Evolutionary conservation across 2,888 invertebrate species (phyloP).

Genomic region (Orchesella flavescens): DNA sequence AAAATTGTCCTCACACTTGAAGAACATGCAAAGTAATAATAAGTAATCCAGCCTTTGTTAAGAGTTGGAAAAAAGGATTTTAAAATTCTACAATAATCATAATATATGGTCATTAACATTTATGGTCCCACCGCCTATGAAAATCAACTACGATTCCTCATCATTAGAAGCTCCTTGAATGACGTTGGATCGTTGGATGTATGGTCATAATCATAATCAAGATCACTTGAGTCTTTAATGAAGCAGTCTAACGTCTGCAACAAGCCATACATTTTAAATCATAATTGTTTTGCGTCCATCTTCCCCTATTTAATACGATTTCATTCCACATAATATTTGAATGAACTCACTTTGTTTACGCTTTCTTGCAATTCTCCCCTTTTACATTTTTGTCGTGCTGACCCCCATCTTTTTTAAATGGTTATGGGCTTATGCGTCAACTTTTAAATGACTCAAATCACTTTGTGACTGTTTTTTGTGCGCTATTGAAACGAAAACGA

Average conservation of each 20-base stretch:
- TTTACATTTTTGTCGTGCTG: background rate
- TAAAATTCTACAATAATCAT: background rate
- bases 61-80: background rate
- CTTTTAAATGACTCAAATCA: too few relatives aligned
- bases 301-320: too few relatives aligned
- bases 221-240: too few relatives aligned
- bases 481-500: too few relatives aligned
- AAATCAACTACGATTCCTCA: too few relatives aligned
- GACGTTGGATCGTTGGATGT: too few relatives aligned
- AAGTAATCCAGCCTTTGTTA: background rate
- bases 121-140: background rate
- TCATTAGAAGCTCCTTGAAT: too few relatives aligned
- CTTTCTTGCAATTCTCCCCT: background rate
- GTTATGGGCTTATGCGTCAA: background rate
- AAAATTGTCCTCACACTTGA: background rate
- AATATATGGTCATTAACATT: conserved; percentile 17
- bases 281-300: too few relatives aligned
- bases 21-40: background rate
- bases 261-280: too few relatives aligned
- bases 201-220: too few relatives aligned
- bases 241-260: too few relatives aligned
- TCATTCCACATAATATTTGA: background rate
- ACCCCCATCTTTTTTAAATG: background rate
- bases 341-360: background rate
- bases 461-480: too few relatives aligned